Base-by-base conservation (phyloP, 2,888 invertebrate genomes). In the Sipha maydis region DNA sequence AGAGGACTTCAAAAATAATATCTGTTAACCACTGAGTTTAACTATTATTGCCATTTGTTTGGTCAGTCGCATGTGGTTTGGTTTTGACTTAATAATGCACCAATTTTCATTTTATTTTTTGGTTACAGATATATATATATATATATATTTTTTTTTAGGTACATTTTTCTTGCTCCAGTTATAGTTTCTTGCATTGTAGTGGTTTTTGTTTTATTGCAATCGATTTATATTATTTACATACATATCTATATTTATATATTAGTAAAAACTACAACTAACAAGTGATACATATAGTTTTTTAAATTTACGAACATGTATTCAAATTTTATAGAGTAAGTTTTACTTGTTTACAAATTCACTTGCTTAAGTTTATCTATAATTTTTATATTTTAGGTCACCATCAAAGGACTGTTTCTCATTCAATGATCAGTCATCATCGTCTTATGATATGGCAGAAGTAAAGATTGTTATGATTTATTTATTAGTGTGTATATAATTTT, bases 271-370 rank as follows among this genome's bases (percentile, higher is more conserved):
- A 61, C 61, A 41, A 3, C 38, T 75, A 11, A 75, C 61, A n/a
- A 85, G 77, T 69, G n/a, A 69, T 85, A 69, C 48, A n/a, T 78
- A 78, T 8, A n/a, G 48, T n/a, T 21, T n/a, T 77, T 85, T 69
- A 78, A 85, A 78, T 88, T 79, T 31, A 38, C 48, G 34, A n/a
- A 80, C 61, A 88, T 88, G 88, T 88, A 67, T 88, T 88, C 88
- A 48, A 80, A 88, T 41, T 17, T 75, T 11, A 41, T 88, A 41
- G 88, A 88, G 88, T 88, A 67, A 88, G 88, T 88, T 56, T 61
- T 2, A 21, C 48, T 21, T 19, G 31, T 28, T 41, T 54, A 4
- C 9, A 34, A 38, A 4, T 56, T n/a, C 21, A 41, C 76, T 85
- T 31, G 19, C 8, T 21, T 19, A 48, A 28, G 21, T 73, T 41